A percentile compares a stretch with the other conserved stretches of the same genome.
Conservation (phyloP, 2,113 vertebrate genomes). For the Benitochromis conjunctus region DNA sequence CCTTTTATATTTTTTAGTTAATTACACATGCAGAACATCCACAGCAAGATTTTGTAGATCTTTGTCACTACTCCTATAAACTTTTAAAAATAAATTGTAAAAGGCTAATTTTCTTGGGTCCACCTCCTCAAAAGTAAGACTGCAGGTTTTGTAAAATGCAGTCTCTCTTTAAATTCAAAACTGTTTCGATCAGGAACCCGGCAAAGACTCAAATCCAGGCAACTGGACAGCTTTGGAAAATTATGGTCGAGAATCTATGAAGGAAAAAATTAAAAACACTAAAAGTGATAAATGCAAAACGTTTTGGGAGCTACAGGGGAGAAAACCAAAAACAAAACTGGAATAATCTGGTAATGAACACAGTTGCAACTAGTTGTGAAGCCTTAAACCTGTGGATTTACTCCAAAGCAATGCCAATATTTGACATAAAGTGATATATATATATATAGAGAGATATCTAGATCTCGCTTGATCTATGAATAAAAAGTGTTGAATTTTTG, state of each 20-base stretch:
- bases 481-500: neutral
- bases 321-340: neutral
- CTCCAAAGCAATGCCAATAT: neutral
- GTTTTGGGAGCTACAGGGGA: neutral
- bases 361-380: neutral
- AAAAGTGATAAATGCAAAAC: rapidly evolving
- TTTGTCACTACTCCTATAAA: neutral
- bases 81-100: neutral
- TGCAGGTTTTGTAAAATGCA: neutral
- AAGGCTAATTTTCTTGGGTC: neutral
- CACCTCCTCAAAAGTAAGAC: neutral
- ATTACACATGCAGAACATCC: neutral
- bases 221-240: neutral
- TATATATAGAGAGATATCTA: no score
- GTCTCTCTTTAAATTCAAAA: neutral
- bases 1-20: neutral
- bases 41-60: neutral
- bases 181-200: rapidly evolving
- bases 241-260: neutral
- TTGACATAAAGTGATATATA: no score
- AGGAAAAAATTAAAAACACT: neutral
- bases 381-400: neutral
- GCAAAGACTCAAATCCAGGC: neutral
- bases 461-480: no score
- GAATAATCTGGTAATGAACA: neutral